Evolutionary conservation across 2,797 vertebrate species (phyloP), one percentile per base, ranked within the genome.

Genomic region (Hoplostethus atlanticus): DNA sequence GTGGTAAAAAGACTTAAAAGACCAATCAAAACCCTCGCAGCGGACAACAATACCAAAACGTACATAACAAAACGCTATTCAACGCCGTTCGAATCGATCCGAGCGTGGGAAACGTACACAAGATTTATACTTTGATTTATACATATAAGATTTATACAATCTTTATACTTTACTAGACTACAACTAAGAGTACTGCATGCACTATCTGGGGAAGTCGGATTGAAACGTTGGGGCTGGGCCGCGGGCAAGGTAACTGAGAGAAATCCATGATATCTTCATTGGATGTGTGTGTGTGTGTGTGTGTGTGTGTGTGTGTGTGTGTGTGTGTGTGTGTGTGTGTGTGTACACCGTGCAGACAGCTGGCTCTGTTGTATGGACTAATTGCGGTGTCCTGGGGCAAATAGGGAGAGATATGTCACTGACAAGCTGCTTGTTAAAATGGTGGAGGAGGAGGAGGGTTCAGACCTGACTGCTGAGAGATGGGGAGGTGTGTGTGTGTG

Each of bases 281-380:
- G 62, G 42, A 47, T 21, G 21, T 21, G 21, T 21, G 21, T 21
- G 21, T 21, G 21, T 21, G 21, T 21, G 21, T 71, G 72, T 69
- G 16, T 31, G 34, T 34, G 34, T 38, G 55, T 38, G 50, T 55
- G 55, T 50, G 52, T 64, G 25, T 55, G 21, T 54, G 67, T 56
- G 30, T 48, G 56, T 55, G 56, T 42, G 51, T 36, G 40, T 63
- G 44, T 66, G 52, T 68, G 70, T 47, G 52, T 44, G 31, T 68
- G 38, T 48, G 31, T 50, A 38, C n/a, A 34, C 17, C 73, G 69
- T 66, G 70, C 68, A 84, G 74, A 86, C 80, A 86, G 78, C 84
- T 88, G 82, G 72, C 64, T 74, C 36, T 63, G 65, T 88, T 84
- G 84, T 84, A 83, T 87, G 73, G 71, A 76, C 58, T 85, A 85